Base-by-base conservation (phyloP, 2,888 invertebrate genomes). In the Tachina grossa region DNA sequence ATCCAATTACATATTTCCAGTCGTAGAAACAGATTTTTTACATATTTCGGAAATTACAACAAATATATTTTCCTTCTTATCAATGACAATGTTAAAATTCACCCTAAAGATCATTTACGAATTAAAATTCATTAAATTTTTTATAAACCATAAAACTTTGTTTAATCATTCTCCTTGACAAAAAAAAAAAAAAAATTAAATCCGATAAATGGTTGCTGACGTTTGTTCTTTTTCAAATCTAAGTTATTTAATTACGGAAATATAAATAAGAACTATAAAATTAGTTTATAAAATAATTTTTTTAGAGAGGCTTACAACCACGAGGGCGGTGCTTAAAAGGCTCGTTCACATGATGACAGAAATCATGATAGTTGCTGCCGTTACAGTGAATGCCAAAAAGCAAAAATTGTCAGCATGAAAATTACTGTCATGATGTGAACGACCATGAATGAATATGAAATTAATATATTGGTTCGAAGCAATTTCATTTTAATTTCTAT, bases 71-170 rank as follows among this genome's bases (percentile, higher is more conserved):
- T 43, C 43, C 16, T 5, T 11, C 9, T 49, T 72, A 59, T 59
- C 59, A 59, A 16, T 31, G 8, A 13, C 71, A 47, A 39, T 16
- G 57, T 19, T 19, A 11, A 57, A 55, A 22, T 22, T 71, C 6
- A 55, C 55, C 69, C 69, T 22, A 71, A 11, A 59, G 71, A 57
- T 57, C 55, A 71, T n/a, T 57, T 71, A 57, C 45, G 47, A 71
- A 31, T 59, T 13, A 43, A 10, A 39, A 55, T 22, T 11, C 49
- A 3, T 63, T 31, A 31, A 31, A 19, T 63, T 63, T 49, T 49
- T 2, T n/a, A 49, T 49, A 49, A 49, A 14, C 2, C 31, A 6
- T 39, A 51, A 41, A 41, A 16, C 53, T 68, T 43, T 19, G 22
- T 55, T 11, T 22, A 53, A 51, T 45, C 57, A 22, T 72, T 72